Evolutionary conservation across 2,797 vertebrate genomes (phyloP), one percentile per base, ranked within the genome.

Genomic region (Rhynchonycteris naso): DNA sequence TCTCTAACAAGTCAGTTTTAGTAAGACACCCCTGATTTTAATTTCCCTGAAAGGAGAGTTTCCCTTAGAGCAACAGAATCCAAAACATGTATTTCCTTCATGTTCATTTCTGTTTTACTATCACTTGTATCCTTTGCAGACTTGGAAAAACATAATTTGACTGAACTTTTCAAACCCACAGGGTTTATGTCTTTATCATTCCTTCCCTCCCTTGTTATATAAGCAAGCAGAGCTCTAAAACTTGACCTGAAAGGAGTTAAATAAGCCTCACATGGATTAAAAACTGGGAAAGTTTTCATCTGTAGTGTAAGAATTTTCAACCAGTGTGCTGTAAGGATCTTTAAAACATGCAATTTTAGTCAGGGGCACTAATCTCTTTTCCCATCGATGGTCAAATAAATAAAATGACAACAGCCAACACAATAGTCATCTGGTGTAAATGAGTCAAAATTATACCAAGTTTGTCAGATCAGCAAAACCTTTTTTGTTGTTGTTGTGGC

Each of bases 261-360:
- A 33, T 71, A 71, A 95, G 76, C 47, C 72, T 88, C 68, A n/a
- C 38, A 43, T 19, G 66, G 75, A 90, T 94, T 86, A 97, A 95
- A 83, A 84, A 82, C 30, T 9, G 47, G 68, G 54, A 88, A 82
- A 80, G 87, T 90, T 97, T 96, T 95, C 58, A 92, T 94, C 72
- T 94, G 13, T 35, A 24, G 54, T 58, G 54, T 22, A 10, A 33
- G 1, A 14, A 56, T 58, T 78, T 78, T 58, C 75, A 35, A 78
- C 54, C 0, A 4, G n/a, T 78, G 33, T 35, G n/a, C 54, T 54
- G 8, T 8, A 15, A 38, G 52, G 35, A 58, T 16, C 35, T 79
- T 38, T 79, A 79, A 79, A 78, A 58, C 22, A 79, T 38, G 33
- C 21, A 56, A n/a, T 35, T 1, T 56, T 33, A 56, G 21, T 54